A percentile compares a stretch with the other conserved stretches of the same genome.
Conservation (phyloP, 1,140 invertebrate species). For the Micrasema minimum region DNA sequence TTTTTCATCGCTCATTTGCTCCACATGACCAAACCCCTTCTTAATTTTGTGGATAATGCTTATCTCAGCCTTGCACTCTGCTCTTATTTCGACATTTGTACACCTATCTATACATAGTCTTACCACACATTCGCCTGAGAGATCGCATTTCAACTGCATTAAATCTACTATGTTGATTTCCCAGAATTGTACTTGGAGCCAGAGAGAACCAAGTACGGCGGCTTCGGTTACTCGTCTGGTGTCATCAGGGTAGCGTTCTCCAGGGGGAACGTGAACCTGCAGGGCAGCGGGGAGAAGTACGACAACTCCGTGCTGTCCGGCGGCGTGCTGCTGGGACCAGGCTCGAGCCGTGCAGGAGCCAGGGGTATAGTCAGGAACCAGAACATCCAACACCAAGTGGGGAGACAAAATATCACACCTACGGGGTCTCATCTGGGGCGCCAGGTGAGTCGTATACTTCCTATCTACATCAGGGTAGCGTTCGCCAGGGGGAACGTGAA, state of each 20-base stretch:
- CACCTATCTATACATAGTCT: no score
- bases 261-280: slow-evolving; percentile 57
- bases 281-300: slow-evolving; percentile 2
- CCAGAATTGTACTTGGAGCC: slow-evolving; percentile 71
- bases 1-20: no score
- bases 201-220: slow-evolving; percentile 64
- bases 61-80: no score
- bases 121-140: no score
- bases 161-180: no score
- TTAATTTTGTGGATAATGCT: no score
- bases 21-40: no score
- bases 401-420: slow-evolving; percentile 38
- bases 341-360: slow-evolving; percentile 31
- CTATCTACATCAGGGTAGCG: slow-evolving; percentile 65
- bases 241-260: slow-evolving; percentile 65
- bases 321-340: slow-evolving; percentile 33
- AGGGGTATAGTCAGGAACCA: not conserved
- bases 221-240: slow-evolving; percentile 65
- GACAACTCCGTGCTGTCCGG: slow-evolving; percentile 32
- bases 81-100: no score
- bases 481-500: slow-evolving; percentile 61
- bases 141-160: no score
- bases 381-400: not conserved
- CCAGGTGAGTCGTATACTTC: slow-evolving; percentile 21
- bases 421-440: slow-evolving; percentile 44